Base-by-base conservation (phyloP, 2,797 vertebrate species). In the Chaetophractus vellerosus region DNA sequence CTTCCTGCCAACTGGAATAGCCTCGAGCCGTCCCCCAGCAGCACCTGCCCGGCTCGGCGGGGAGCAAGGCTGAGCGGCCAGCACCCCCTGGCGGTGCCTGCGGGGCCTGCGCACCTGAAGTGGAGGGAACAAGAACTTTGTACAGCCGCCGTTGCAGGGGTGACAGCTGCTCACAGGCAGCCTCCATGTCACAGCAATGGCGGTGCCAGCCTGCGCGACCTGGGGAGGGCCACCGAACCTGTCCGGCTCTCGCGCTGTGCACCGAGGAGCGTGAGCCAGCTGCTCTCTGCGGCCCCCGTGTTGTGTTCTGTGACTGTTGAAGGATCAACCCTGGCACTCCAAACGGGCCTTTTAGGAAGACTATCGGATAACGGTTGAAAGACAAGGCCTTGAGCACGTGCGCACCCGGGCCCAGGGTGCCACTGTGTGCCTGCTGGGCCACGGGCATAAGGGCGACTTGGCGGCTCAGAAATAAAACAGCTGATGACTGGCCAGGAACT, bases 51-150 rank as follows among this genome's bases (percentile, higher is more conserved):
- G 15, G 52, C 64, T 41, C 6, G 14, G 9, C 38, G 6, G 14
- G 24, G 28, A 16, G 3, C 31, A 36, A 11, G 6, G 71, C 14
- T 4, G 41, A 5, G 3, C 55, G 7, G 0, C 1, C 28, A 33
- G 18, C 76, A 0, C 2, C 10, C n/a, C n/a, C n/a, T n/a, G n/a
- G n/a, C n/a, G n/a, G n/a, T n/a, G n/a, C n/a, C n/a, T n/a, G n/a
- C n/a, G n/a, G n/a, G n/a, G n/a, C n/a, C n/a, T n/a, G 63, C 55
- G 64, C 2, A 31, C 12, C 33, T 9, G 16, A 33, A 33, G 3
- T 68, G 18, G 36, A 33, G 41, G 74, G 41, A 64, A 59, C n/a
- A 18, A 18, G 8, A 76, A 14, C 0, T 1, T 31, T 76, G 52
- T 14, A 2, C 15, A 3, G 16, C 9, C 69, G 36, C 5, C 4